Conservation (phyloP, 2,797 vertebrate species). For the Spea hammondii region DNA sequence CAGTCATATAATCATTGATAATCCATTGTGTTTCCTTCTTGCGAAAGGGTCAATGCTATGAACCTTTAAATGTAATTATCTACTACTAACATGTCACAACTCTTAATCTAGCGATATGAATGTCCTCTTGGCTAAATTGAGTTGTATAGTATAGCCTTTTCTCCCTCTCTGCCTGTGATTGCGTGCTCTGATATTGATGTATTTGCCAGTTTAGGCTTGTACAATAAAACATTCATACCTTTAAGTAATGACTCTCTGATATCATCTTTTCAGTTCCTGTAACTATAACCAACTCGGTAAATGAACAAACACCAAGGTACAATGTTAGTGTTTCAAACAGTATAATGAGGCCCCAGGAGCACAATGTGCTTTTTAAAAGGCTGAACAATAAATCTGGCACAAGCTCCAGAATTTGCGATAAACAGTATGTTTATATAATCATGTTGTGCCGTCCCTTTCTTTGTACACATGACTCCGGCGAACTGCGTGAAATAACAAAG, state of each 20-base stretch:
- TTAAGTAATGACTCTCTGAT: constrained; percentile 14
- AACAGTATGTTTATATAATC: constrained; percentile 25
- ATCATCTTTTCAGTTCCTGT: constrained; percentile 10
- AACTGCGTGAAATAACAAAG: neutral
- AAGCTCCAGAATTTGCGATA: constrained; percentile 26
- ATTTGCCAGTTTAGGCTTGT: constrained; percentile 23
- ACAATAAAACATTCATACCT: constrained; percentile 11
- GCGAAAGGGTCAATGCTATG: too few species aligned
- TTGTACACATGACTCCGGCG: neutral
- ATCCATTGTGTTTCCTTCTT: too few species aligned
- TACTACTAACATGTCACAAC: too few species aligned
- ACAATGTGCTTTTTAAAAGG: constrained; percentile 23
- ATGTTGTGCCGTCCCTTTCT: neutral
- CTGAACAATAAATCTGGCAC: constrained; percentile 36
- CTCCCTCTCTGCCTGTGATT: neutral
- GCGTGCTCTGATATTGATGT: neutral
- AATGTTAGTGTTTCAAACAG: constrained; percentile 24
- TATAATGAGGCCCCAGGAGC: constrained; percentile 47
- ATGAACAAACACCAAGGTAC: constrained; percentile 34
- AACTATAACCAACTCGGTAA: constrained; percentile 24
- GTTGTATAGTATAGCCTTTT: neutral
- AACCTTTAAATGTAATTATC: too few species aligned
- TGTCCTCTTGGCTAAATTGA: neutral
- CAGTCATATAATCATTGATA: too few species aligned
- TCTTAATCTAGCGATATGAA: neutral